A percentile compares a stretch with the other conserved stretches of the same genome.
Evolutionary conservation across 2,888 invertebrate species (phyloP).

Genomic region (Melinaea menophilus): DNA sequence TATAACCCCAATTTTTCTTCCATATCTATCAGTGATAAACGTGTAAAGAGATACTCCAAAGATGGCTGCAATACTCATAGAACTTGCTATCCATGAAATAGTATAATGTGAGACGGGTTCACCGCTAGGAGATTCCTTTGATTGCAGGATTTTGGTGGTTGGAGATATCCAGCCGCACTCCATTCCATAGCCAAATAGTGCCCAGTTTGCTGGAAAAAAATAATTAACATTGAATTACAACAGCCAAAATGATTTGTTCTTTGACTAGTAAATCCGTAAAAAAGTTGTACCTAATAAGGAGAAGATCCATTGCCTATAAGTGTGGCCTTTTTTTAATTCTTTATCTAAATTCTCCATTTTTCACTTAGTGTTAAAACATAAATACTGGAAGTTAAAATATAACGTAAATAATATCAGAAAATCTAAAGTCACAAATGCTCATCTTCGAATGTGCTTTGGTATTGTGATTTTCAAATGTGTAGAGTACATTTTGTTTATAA

Average conservation of each 20-base stretch:
- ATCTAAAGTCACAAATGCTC: no score
- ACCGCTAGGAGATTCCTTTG: conserved; percentile 46
- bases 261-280: background rate
- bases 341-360: conserved; percentile 9
- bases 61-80: conserved; percentile 49
- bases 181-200: conserved; percentile 52
- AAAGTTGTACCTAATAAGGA: conserved; percentile 34
- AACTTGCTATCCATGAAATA: conserved; percentile 66
- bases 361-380: background rate
- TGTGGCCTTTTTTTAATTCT: conserved; percentile 28
- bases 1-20: conserved; percentile 61
- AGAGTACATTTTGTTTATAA: background rate
- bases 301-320: conserved; percentile 38
- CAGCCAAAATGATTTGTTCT: background rate
- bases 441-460: no score
- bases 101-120: conserved; percentile 51
- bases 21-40: conserved; percentile 56
- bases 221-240: background rate
- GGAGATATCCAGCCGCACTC: conserved; percentile 62
- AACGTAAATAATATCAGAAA: background rate
- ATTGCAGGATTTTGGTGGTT: conserved; percentile 49
- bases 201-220: conserved; percentile 49
- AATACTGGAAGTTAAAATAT: background rate
- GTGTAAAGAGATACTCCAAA: conserved; percentile 58
- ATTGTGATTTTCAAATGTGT: no score